Evolutionary conservation across 2,888 invertebrate genomes (phyloP).

Genomic region (Brachypalpus laphriformis): DNA sequence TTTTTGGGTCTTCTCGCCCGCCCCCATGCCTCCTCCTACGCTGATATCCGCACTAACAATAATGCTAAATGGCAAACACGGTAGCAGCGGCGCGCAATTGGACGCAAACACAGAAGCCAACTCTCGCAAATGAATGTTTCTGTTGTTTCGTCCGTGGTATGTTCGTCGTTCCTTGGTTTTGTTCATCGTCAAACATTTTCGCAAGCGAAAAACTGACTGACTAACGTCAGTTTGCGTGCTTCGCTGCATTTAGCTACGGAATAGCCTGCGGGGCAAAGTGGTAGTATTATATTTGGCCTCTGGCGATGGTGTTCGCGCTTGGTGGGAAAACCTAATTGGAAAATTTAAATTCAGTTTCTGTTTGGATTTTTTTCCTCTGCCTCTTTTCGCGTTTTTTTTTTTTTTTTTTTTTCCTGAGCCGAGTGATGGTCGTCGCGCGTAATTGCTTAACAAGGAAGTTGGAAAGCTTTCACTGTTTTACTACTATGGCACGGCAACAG

Average conservation of each 20-base stretch:
- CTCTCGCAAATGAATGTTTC: conserved; percentile 42
- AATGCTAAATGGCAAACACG: conserved; percentile 66
- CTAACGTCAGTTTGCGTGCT: conserved; percentile 66
- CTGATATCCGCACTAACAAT: conserved; percentile 53
- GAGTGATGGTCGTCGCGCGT: conserved; percentile 58
- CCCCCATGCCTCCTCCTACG: neutral
- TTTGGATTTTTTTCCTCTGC: conserved; percentile 25
- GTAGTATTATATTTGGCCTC: conserved; percentile 60
- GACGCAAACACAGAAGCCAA: conserved; percentile 55
- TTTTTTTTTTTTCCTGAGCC: neutral
- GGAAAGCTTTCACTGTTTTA: conserved; percentile 65
- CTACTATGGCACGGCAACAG: conserved; percentile 46
- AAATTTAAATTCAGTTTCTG: conserved; percentile 73
- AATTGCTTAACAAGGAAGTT: conserved; percentile 73
- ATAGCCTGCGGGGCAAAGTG: conserved; percentile 49
- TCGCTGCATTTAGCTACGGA: conserved; percentile 63
- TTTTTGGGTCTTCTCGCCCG: conserved; percentile 36
- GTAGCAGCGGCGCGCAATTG: conserved; percentile 52
- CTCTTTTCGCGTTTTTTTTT: neutral
- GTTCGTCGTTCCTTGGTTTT: conserved; percentile 13
- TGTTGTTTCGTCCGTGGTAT: no score
- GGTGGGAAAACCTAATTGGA: conserved; percentile 73
- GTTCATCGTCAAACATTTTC: conserved; percentile 39
- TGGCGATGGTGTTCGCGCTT: conserved; percentile 67
- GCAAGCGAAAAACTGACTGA: conserved; percentile 45